phyloP scores from a whole-genome alignment of 2,888 invertebrate genomes.

The Tetranychus piercei region DNA sequence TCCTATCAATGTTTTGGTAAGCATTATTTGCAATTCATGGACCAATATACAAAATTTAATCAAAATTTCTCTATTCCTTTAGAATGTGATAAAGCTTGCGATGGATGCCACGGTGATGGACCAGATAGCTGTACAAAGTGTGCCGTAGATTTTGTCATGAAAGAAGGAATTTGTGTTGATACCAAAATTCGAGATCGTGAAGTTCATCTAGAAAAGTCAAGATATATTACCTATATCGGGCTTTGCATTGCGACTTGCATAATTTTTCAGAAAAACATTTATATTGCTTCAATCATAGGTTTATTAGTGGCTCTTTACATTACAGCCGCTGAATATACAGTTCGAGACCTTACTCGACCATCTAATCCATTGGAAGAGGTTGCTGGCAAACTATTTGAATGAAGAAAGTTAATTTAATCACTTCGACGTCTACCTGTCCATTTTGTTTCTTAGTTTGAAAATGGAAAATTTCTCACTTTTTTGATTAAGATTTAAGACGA shows the following conservation, averaged over 20 bases:
- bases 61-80: not conserved
- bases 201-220: conserved; percentile 34
- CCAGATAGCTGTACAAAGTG: conserved; percentile 75
- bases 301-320: conserved; percentile 62
- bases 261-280: conserved; percentile 58
- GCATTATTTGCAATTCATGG: conserved; percentile 6
- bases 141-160: conserved; percentile 49
- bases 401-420: not conserved
- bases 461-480: no score
- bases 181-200: conserved; percentile 17
- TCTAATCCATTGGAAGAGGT: not conserved
- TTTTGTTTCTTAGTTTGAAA: no score
- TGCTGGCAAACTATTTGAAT: not conserved
- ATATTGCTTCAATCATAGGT: conserved; percentile 57
- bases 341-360: conserved; percentile 15
- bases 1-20: conserved; percentile 51
- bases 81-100: conserved; percentile 65
- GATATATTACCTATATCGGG: conserved; percentile 67
- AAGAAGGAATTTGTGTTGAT: conserved; percentile 51
- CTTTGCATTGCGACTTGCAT: conserved; percentile 65
- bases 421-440: no score
- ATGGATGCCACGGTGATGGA: conserved; percentile 67
- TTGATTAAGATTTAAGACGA: no score
- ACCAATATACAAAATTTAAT: not conserved
- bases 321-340: conserved; percentile 54